phyloP scores from a whole-genome alignment of 1,140 invertebrate genomes.

The Drosophila baimaii region DNA sequence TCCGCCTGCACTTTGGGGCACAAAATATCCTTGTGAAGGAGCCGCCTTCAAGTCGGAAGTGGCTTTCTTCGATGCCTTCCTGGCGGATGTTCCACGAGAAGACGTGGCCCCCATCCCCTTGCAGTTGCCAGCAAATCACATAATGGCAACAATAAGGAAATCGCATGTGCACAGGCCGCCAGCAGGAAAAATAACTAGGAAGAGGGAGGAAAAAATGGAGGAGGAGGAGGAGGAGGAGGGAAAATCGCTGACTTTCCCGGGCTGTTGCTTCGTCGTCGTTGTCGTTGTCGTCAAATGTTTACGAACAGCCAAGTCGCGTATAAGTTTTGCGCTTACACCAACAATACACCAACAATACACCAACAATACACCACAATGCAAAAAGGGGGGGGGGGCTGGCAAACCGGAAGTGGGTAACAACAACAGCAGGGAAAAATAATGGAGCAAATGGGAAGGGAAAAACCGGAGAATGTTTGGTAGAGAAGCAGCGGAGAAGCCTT shows the following conservation, averaged over 20 bases:
- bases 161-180: conserved; percentile 69
- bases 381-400: conserved; percentile 3
- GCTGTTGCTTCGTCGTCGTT: conserved; percentile 3
- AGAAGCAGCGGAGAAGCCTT: neutral
- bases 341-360: too few relatives aligned
- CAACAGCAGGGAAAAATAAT: conserved; percentile 2
- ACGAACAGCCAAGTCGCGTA: conserved; percentile 63
- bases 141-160: conserved; percentile 77
- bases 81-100: conserved; percentile 20
- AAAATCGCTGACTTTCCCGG: conserved; percentile 5
- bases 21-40: conserved; percentile 24
- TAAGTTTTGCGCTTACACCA: conserved; percentile 31
- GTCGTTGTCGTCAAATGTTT: conserved; percentile 56
- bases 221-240: too few relatives aligned
- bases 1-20: conserved; percentile 64
- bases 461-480: too few relatives aligned
- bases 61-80: conserved; percentile 54
- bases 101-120: conserved; percentile 2
- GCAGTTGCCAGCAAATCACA: conserved; percentile 58
- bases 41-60: conserved; percentile 49
- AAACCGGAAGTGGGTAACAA: conserved; percentile 31
- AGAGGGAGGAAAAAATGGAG: neutral
- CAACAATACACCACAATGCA: conserved; percentile 42
- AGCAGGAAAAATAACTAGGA: conserved; percentile 1
- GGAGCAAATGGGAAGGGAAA: neutral